A percentile compares a stretch with the other conserved stretches of the same genome.
Evolutionary conservation across 2,797 vertebrate genomes (phyloP).

Genomic region (Diceros bicornis): DNA sequence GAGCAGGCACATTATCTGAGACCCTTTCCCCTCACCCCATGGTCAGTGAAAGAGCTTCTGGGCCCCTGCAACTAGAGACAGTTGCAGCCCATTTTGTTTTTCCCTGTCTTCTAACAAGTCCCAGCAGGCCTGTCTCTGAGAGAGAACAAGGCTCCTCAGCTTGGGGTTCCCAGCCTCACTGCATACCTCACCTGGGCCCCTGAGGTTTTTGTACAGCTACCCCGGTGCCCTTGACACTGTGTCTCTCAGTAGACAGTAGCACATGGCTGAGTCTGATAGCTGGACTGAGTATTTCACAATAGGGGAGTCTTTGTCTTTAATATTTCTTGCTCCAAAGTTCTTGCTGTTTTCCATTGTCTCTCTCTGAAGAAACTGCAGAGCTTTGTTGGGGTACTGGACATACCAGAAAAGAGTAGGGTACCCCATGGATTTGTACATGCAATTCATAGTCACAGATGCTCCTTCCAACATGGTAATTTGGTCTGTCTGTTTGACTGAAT

Average conservation of each 20-base stretch:
- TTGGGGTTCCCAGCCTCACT: not conserved
- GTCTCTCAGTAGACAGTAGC: conserved; percentile 16
- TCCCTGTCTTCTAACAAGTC: not conserved
- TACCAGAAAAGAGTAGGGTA: conserved; percentile 39
- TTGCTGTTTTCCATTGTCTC: conserved; percentile 8
- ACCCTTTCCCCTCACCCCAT: not conserved
- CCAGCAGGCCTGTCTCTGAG: not conserved
- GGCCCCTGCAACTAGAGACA: not conserved
- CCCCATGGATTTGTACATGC: not conserved
- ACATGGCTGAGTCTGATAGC: not conserved
- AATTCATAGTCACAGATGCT: conserved; percentile 49
- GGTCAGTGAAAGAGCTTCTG: not conserved
- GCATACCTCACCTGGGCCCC: not conserved
- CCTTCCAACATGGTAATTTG: not conserved
- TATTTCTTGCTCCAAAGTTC: conserved; percentile 17
- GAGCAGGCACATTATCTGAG: not conserved
- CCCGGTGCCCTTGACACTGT: not conserved
- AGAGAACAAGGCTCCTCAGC: not conserved
- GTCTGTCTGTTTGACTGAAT: conserved; percentile 48
- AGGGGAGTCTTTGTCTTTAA: not conserved
- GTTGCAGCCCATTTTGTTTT: not conserved
- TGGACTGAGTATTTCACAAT: not conserved
- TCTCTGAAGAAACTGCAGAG: not conserved
- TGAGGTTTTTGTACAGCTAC: not conserved
- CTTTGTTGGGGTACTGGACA: conserved; percentile 18